Conservation (phyloP, 2,888 invertebrate species). For the Sphecodes monilicornis region DNA sequence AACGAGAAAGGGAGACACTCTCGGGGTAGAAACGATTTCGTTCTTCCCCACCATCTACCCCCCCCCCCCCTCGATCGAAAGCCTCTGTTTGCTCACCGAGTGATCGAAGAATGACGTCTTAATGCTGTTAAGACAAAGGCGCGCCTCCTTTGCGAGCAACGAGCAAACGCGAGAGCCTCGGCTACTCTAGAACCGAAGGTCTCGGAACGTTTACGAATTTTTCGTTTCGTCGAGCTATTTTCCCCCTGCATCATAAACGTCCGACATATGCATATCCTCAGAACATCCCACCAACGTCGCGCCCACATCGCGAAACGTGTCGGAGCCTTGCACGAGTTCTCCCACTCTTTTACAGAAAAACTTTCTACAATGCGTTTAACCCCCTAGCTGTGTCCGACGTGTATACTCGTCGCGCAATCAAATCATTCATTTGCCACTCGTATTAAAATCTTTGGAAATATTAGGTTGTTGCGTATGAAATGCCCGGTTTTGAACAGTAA, state of each 20-base stretch:
- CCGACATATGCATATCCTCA: background rate
- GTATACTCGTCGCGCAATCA: background rate
- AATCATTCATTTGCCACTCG: background rate
- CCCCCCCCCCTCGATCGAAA: slow-evolving; percentile 42
- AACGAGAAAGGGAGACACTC: background rate
- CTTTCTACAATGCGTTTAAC: background rate
- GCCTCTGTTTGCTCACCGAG: slow-evolving; percentile 64
- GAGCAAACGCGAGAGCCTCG: slow-evolving; percentile 22
- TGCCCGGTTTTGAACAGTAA: too few relatives aligned
- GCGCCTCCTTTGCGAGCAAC: slow-evolving; percentile 56
- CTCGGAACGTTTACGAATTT: slow-evolving; percentile 24
- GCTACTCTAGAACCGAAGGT: slow-evolving; percentile 41
- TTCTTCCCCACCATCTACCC: too few relatives aligned
- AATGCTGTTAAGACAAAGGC: slow-evolving; percentile 76
- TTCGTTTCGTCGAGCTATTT: background rate
- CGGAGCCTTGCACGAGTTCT: background rate
- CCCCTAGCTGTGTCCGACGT: background rate
- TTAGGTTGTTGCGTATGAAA: too few relatives aligned
- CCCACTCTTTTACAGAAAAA: background rate
- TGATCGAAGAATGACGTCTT: slow-evolving; percentile 65
- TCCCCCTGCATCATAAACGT: background rate
- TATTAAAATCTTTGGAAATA: background rate
- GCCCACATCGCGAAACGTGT: background rate
- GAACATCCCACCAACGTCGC: background rate
- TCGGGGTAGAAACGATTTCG: background rate